These are phyloP conservation scores for Dunckerocampus dactyliophorus DNA, from an alignment of 2,113 vertebrate genomes.

Conservation along the genomic window DNA sequence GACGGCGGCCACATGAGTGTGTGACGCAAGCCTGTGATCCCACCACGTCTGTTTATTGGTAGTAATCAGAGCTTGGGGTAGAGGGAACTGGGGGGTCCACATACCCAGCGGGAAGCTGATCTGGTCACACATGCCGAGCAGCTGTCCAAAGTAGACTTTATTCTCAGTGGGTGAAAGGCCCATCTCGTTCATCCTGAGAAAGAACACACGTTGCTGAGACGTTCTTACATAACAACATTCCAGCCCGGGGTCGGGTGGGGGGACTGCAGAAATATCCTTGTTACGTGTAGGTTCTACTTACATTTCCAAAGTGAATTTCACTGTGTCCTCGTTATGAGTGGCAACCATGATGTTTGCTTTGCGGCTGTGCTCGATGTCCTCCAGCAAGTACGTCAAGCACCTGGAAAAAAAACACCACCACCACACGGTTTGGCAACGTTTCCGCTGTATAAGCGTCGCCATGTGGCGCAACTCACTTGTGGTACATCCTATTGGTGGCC, in stretches of 20 bases:
- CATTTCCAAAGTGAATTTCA: constrained; percentile 82
- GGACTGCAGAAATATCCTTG: not conserved
- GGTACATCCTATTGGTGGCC: constrained; percentile 87
- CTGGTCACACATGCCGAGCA: constrained; percentile 97
- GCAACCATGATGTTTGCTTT: constrained; percentile 89
- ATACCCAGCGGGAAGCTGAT: constrained; percentile 94
- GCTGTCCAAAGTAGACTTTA: constrained; percentile 92
- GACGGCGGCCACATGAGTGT: constrained; percentile 4
- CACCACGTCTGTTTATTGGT: constrained; percentile 33
- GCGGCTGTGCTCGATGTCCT: constrained; percentile 78
- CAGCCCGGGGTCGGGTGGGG: not conserved
- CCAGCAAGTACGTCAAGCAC: constrained; percentile 86
- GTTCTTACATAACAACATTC: constrained; percentile 7
- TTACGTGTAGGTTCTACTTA: constrained; percentile 42
- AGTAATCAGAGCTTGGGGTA: constrained; percentile 10
- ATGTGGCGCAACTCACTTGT: constrained; percentile 48
- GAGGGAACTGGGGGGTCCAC: not conserved
- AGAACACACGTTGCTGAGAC: not conserved
- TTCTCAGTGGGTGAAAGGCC: constrained; percentile 79
- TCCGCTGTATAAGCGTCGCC: not conserved
- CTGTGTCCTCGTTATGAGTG: constrained; percentile 87
- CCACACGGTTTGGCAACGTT: not conserved
- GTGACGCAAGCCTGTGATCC: constrained; percentile 30
- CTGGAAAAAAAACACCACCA: constrained; percentile 56
- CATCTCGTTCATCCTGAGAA: constrained; percentile 85